These are phyloP conservation scores for Vanacampus margaritifer DNA, from an alignment of 2,113 vertebrate species.

Conservation along the genomic window DNA sequence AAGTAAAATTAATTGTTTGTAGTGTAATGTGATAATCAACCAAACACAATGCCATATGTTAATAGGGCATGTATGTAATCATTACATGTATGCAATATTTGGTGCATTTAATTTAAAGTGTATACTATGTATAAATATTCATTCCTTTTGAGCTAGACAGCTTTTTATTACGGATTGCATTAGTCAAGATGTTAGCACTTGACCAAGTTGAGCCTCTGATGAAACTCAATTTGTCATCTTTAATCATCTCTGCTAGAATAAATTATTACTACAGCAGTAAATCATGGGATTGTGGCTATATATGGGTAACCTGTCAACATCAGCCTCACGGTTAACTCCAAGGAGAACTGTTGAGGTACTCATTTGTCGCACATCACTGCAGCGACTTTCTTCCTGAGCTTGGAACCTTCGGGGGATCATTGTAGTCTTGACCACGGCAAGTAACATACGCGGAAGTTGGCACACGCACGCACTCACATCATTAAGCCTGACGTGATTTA, in stretches of 20 bases:
- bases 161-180: not conserved
- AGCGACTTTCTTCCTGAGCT: not conserved
- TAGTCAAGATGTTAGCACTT: not conserved
- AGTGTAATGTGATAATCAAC: not conserved
- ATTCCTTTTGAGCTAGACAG: not conserved
- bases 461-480: not conserved
- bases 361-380: not conserved
- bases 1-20: not conserved
- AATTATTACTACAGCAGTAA: not conserved
- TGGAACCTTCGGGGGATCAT: not conserved
- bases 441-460: not conserved
- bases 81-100: not conserved
- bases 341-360: not conserved
- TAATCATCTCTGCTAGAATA: not conserved
- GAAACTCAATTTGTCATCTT: not conserved
- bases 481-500: not conserved
- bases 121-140: not conserved
- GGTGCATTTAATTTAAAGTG: not conserved
- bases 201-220: not conserved
- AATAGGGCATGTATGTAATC: not conserved
- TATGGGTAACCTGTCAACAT: not conserved
- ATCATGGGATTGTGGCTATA: not conserved
- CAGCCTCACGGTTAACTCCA: not conserved
- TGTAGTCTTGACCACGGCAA: slow-evolving; percentile 1
- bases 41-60: not conserved